Percentiles rank a stretch among this genome's conserved stretches.
Conservation (phyloP, 2,113 vertebrate species). For the Ptilonorhynchus violaceus region DNA sequence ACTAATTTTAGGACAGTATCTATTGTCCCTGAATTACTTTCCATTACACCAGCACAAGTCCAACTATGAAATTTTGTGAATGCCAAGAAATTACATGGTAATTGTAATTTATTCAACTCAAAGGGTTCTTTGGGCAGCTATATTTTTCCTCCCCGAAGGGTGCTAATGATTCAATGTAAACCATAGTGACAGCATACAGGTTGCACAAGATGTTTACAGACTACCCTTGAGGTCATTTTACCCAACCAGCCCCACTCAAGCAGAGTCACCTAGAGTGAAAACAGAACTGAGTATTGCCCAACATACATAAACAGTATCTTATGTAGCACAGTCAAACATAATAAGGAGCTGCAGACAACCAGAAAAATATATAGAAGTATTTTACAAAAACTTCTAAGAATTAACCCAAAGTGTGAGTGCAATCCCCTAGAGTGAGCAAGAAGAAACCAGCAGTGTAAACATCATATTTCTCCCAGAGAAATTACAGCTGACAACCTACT, state of each 20-base stretch:
- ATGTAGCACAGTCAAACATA: background rate
- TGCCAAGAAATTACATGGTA: background rate
- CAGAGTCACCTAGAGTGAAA: background rate
- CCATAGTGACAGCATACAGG: background rate
- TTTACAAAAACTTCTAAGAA: background rate
- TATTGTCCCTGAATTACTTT: background rate
- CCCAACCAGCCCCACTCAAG: background rate
- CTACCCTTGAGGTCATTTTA: background rate
- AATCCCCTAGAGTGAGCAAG: background rate
- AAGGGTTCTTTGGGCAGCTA: background rate
- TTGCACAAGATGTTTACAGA: background rate
- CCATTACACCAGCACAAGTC: background rate
- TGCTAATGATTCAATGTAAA: background rate
- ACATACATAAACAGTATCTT: background rate
- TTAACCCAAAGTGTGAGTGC: background rate
- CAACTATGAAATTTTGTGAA: background rate
- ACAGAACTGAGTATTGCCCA: background rate
- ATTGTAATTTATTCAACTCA: background rate
- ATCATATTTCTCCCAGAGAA: background rate
- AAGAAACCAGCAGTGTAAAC: background rate
- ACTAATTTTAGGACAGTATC: background rate
- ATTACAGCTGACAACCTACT: background rate
- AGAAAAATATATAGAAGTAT: background rate
- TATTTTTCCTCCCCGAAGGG: background rate
- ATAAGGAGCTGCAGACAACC: background rate